phyloP scores from a whole-genome alignment of 2,797 vertebrate species.

The Gallirallus australis region DNA sequence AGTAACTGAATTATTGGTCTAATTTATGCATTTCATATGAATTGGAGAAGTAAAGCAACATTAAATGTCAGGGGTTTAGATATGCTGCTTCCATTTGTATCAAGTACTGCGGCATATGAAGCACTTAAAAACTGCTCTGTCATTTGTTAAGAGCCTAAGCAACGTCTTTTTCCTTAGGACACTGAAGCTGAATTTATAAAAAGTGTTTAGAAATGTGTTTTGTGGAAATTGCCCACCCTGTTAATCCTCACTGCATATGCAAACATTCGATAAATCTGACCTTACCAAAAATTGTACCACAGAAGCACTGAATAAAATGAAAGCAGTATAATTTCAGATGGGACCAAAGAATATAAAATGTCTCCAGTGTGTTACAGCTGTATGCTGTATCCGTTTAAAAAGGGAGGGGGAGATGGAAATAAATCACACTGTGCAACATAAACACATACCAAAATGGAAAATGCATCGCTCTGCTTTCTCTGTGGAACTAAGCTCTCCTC shows the following conservation, averaged over 20 bases:
- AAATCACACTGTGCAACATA: neutral
- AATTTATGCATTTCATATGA: slow-evolving; percentile 18
- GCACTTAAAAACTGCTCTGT: slow-evolving; percentile 50
- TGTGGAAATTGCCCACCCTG: slow-evolving; percentile 6
- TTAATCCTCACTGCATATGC: neutral
- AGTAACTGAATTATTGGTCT: neutral
- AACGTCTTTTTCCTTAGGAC: slow-evolving; percentile 44
- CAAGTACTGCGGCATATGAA: slow-evolving; percentile 10
- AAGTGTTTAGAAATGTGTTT: neutral
- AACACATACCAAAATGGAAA: neutral
- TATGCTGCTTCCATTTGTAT: slow-evolving; percentile 28
- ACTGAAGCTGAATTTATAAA: slow-evolving; percentile 15
- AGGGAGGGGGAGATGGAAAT: neutral
- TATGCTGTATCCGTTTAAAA: neutral
- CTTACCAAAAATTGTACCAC: neutral
- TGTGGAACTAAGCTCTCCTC: neutral
- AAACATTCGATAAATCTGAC: slow-evolving; percentile 1
- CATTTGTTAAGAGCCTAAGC: slow-evolving; percentile 15
- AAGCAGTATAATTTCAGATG: neutral
- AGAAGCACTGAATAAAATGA: neutral
- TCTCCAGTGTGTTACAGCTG: neutral
- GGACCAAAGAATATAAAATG: neutral
- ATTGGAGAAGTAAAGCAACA: slow-evolving; percentile 17
- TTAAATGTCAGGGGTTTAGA: slow-evolving; percentile 26
- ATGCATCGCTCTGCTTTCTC: neutral